Percentiles rank a stretch among this genome's conserved stretches.
Conservation (phyloP, 2,113 vertebrate species). For the Apeltes quadracus region DNA sequence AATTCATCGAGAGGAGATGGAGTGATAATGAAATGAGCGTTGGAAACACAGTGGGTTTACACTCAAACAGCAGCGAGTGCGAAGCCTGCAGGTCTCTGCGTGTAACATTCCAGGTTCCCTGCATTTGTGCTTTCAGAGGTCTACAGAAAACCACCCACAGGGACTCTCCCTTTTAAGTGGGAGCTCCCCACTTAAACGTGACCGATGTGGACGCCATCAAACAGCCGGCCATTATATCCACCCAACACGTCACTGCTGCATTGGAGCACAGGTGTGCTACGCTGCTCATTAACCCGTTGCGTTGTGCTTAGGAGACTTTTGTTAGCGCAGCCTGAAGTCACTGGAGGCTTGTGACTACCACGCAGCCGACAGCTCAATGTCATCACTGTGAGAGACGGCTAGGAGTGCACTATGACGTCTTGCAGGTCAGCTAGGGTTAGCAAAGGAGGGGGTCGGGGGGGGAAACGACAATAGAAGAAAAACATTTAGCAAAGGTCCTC, state of each 20-base stretch:
- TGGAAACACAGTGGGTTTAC: neutral
- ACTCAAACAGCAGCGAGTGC: neutral
- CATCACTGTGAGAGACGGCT: neutral
- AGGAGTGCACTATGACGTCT: neutral
- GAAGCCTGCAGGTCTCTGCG: constrained; percentile 19
- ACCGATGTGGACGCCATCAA: neutral
- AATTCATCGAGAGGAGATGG: neutral
- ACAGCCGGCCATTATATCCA: neutral
- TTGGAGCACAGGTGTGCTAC: neutral
- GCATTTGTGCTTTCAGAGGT: neutral
- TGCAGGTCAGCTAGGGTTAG: neutral
- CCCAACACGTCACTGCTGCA: neutral
- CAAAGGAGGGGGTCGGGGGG: neutral
- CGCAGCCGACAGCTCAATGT: neutral
- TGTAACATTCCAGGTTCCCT: constrained; percentile 28
- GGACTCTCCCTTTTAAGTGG: too few species aligned
- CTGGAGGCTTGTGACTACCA: neutral
- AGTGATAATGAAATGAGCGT: neutral
- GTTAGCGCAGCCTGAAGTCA: neutral
- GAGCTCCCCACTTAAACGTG: neutral
- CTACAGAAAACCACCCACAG: neutral
- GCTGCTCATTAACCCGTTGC: neutral
- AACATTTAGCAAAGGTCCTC: constrained; percentile 3
- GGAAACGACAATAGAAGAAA: neutral
- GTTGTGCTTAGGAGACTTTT: neutral